Conservation (phyloP, 2,797 vertebrate species). For the Acanthis flammea region DNA sequence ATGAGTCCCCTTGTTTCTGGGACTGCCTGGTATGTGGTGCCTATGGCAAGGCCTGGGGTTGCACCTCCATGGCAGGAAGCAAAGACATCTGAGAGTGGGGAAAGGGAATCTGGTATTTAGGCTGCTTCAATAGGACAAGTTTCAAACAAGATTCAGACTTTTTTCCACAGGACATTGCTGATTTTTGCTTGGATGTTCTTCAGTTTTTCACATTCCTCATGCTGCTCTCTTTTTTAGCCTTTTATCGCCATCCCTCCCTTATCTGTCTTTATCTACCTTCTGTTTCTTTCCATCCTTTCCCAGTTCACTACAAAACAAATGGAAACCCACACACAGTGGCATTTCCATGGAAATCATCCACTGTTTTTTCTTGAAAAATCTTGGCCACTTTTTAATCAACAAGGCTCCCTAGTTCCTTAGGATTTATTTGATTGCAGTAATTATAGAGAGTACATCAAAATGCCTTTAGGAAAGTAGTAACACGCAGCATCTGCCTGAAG, state of each 20-base stretch:
- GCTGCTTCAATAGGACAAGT: neutral
- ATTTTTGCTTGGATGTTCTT: neutral
- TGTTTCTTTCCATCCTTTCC: neutral
- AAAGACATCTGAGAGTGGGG: neutral
- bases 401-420: neutral
- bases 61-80: neutral
- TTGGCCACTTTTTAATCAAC: neutral
- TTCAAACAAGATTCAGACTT: neutral
- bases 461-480: neutral
- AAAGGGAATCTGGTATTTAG: neutral
- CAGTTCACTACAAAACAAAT: neutral
- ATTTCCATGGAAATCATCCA: neutral
- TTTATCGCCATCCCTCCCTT: neutral
- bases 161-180: rapidly evolving
- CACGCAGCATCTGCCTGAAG: neutral
- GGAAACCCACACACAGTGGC: neutral
- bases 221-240: neutral
- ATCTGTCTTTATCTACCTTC: neutral
- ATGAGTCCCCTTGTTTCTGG: neutral
- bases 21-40: rapidly evolving
- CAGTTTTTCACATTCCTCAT: neutral
- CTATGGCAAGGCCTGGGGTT: neutral
- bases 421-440: neutral
- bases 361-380: neutral
- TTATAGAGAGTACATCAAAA: neutral